Conservation (phyloP, 2,797 vertebrate species). For the Telmatherina bonti region DNA sequence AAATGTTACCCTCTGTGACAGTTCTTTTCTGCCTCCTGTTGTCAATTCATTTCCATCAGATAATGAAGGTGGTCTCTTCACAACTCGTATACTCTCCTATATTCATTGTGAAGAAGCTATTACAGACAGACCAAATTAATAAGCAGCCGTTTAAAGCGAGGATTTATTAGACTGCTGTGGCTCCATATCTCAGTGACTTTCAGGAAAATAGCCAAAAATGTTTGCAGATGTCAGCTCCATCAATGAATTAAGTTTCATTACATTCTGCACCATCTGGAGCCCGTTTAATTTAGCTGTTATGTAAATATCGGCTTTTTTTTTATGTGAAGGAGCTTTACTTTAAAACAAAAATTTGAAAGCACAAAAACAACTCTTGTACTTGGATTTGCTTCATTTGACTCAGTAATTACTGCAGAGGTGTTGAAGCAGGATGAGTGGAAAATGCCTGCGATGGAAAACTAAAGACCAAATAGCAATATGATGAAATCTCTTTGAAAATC, state of each 20-base stretch:
- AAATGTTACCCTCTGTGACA: conserved; percentile 3
- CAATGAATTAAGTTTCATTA: conserved; percentile 33
- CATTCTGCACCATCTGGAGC: conserved; percentile 47
- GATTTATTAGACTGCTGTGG: conserved; percentile 11
- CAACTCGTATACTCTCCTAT: conserved; percentile 2
- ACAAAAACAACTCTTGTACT: conserved; percentile 8
- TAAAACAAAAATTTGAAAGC: conserved; percentile 5
- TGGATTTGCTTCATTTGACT: conserved; percentile 12
- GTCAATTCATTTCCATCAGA: conserved; percentile 17
- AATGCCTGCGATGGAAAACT: not conserved
- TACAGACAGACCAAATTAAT: conserved; percentile 14
- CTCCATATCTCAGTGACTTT: conserved; percentile 28
- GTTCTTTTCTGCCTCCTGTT: not conserved
- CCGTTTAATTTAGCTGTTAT: conserved; percentile 37
- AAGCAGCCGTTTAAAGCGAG: conserved; percentile 14
- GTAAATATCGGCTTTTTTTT: conserved; percentile 31
- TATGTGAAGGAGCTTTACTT: conserved; percentile 13
- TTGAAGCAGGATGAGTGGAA: not conserved
- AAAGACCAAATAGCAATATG: not conserved
- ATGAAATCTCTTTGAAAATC: not conserved
- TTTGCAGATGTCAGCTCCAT: conserved; percentile 34
- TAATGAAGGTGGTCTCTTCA: not conserved
- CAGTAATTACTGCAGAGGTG: conserved; percentile 6
- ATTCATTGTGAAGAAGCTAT: conserved; percentile 18
- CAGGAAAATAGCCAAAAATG: conserved; percentile 15